A percentile compares a stretch with the other conserved stretches of the same genome.
Conservation (phyloP, 1,140 invertebrate species). For the Archivesica marissinica region DNA sequence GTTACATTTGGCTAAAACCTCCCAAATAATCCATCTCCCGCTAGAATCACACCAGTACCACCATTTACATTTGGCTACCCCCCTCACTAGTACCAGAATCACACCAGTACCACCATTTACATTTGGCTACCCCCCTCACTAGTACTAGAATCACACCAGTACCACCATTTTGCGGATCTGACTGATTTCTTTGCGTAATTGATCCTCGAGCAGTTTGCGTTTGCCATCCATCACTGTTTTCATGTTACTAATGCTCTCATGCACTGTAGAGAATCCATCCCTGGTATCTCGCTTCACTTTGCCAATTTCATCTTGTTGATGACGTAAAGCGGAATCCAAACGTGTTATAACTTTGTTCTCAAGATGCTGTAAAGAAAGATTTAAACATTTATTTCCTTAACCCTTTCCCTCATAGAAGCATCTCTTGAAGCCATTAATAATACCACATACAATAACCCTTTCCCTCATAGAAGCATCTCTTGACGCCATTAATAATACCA, state of each 20-base stretch:
- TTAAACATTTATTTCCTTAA: no score
- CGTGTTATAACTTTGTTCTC: slow-evolving; percentile 74
- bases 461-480: no score
- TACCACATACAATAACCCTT: no score
- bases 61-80: no score
- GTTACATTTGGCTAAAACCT: no score
- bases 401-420: no score
- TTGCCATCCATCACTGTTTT: slow-evolving; percentile 83
- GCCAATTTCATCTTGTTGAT: slow-evolving; percentile 77
- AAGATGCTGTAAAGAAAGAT: slow-evolving; percentile 69
- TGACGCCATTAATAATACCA: no score
- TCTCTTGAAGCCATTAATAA: no score
- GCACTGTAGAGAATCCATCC: slow-evolving; percentile 82
- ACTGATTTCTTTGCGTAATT: slow-evolving; percentile 82
- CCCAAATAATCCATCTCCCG: no score
- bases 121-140: neutral
- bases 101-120: no score
- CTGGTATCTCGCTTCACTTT: slow-evolving; percentile 80
- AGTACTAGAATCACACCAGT: slow-evolving; percentile 68
- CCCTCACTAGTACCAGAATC: no score
- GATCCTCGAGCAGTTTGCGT: slow-evolving; percentile 81
- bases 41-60: no score
- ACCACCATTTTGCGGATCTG: slow-evolving; percentile 80
- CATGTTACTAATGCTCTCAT: slow-evolving; percentile 83
- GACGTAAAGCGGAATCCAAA: slow-evolving; percentile 71